phyloP scores from a whole-genome alignment of 2,797 vertebrate genomes.

The Phoeniculus purpureus region DNA sequence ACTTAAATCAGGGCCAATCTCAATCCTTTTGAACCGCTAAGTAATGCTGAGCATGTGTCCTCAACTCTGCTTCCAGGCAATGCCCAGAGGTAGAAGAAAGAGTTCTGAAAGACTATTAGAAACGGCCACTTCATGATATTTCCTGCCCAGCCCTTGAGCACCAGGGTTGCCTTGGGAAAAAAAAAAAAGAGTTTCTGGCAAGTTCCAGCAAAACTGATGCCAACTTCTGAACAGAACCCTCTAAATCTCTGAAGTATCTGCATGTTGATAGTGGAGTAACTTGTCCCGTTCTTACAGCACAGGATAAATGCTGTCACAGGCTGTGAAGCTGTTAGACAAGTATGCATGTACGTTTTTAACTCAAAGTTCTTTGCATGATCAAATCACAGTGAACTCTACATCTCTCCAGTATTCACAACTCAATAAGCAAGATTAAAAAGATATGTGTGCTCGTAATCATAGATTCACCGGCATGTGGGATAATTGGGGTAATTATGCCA shows the following conservation, averaged over 20 bases:
- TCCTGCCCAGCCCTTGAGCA: background rate
- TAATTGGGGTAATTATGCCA: constrained; percentile 37
- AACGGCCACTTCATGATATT: background rate
- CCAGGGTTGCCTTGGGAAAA: background rate
- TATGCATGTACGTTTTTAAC: background rate
- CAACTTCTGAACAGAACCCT: background rate
- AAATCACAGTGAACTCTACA: background rate
- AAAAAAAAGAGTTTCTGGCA: background rate
- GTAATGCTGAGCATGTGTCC: background rate
- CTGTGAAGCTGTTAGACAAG: background rate
- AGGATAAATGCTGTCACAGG: background rate
- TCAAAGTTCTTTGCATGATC: background rate
- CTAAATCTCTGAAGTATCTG: background rate
- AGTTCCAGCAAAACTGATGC: background rate
- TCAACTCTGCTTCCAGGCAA: background rate
- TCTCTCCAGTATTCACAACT: background rate
- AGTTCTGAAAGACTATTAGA: background rate
- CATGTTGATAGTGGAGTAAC: background rate
- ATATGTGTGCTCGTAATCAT: background rate
- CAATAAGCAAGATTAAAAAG: constrained; percentile 12
- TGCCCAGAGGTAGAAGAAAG: background rate
- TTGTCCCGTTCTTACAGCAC: background rate
- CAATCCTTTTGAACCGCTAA: background rate
- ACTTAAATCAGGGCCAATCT: background rate
- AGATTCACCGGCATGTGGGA: background rate